Percentiles rank a stretch among this genome's conserved stretches.
Conservation (phyloP, 2,113 vertebrate species). For the Mirounga angustirostris region DNA sequence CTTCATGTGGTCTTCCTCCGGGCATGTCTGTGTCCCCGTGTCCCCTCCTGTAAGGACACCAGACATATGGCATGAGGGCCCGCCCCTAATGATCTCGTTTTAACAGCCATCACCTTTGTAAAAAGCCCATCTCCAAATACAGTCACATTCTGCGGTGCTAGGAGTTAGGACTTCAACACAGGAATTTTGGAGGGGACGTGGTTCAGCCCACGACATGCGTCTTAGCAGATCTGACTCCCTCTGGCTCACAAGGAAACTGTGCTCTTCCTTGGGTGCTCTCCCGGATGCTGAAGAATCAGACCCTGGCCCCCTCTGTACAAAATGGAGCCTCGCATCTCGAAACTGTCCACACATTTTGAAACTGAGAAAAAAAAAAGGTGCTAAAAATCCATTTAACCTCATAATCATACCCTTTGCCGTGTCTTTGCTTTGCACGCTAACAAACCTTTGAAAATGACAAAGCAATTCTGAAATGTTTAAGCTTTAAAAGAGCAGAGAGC, state of each 20-base stretch:
- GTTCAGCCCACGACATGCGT: rapidly evolving
- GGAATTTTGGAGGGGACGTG: no score
- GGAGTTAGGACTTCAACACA: not conserved
- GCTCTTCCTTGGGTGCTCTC: no score
- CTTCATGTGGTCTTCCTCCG: rapidly evolving
- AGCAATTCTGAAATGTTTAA: not conserved
- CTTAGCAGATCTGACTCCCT: not conserved
- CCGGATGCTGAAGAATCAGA: not conserved
- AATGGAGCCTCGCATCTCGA: not conserved
- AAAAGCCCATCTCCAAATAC: not conserved
- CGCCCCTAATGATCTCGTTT: not conserved
- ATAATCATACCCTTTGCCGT: not conserved
- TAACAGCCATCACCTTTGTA: not conserved
- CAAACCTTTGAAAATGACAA: not conserved
- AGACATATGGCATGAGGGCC: rapidly evolving
- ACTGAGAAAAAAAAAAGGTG: not conserved
- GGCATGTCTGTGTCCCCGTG: rapidly evolving
- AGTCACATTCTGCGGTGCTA: not conserved
- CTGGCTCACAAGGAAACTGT: not conserved
- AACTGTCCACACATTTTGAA: conserved; percentile 54
- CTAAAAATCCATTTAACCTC: not conserved
- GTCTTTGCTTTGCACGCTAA: not conserved
- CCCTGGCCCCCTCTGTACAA: not conserved
- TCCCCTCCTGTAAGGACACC: no score
- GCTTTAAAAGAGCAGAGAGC: not conserved